Conservation (phyloP, 2,113 vertebrate species). For the Ifrita kowaldi region DNA sequence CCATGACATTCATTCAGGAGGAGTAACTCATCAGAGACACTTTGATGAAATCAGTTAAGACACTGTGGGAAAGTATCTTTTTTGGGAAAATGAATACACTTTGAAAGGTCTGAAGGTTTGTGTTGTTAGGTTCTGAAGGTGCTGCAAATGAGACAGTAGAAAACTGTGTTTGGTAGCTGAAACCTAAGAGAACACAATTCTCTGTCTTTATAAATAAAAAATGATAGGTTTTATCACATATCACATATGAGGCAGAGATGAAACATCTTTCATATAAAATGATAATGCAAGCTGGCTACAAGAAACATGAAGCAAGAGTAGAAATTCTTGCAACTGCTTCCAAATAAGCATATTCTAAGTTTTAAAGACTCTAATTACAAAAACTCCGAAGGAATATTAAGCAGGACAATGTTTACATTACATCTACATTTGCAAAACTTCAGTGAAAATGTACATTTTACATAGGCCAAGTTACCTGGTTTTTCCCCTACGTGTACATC, state of each 20-base stretch:
- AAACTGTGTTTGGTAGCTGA: not conserved
- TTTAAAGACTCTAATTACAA: not conserved
- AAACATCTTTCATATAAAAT: not conserved
- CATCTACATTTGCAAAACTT: not conserved
- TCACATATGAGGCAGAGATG: not conserved
- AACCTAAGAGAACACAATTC: not conserved
- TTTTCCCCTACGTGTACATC: not conserved
- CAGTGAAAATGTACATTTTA: not conserved
- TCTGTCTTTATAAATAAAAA: not conserved
- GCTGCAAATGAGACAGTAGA: not conserved
- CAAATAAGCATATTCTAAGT: not conserved
- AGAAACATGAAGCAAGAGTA: not conserved
- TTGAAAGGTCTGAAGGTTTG: not conserved
- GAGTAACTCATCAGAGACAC: conserved; percentile 30
- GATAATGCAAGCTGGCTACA: not conserved
- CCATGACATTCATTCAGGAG: conserved; percentile 56
- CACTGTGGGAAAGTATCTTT: conserved; percentile 36
- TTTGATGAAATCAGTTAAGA: conserved; percentile 41
- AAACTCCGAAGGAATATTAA: not conserved
- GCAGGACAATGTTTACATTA: not conserved
- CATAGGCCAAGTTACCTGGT: not conserved
- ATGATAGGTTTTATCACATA: not conserved
- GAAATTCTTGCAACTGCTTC: not conserved
- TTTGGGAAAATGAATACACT: not conserved
- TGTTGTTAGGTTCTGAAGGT: not conserved